Conservation (phyloP, 2,888 invertebrate species). For the Euplexia lucipara region DNA sequence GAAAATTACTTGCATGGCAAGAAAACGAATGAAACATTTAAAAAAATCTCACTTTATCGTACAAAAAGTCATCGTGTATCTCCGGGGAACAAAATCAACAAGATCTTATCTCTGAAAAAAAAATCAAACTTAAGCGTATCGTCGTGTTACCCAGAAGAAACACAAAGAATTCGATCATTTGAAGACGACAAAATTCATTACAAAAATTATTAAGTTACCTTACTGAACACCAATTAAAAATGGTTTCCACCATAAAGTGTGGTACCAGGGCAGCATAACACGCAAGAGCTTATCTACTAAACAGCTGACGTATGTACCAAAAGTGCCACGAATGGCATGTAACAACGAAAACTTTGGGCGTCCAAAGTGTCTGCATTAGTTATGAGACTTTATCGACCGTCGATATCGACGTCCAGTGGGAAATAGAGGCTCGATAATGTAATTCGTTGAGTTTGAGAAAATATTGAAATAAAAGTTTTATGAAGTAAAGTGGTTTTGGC, state of each 20-base stretch:
- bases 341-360: slow-evolving; percentile 42
- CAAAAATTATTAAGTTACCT: slow-evolving; percentile 3
- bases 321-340: slow-evolving; percentile 43
- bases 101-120: too few relatives aligned
- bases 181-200: background rate
- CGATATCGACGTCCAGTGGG: slow-evolving; percentile 49
- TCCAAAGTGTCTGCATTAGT: slow-evolving; percentile 45
- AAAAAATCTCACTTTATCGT: background rate
- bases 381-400: slow-evolving; percentile 51
- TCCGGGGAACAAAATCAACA: too few relatives aligned
- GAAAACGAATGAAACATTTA: slow-evolving; percentile 9
- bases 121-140: too few relatives aligned
- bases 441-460: slow-evolving; percentile 36
- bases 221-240: slow-evolving; percentile 37
- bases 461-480: slow-evolving; percentile 34
- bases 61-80: too few relatives aligned
- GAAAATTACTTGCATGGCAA: slow-evolving; percentile 4
- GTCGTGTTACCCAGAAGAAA: too few relatives aligned
- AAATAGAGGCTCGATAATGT: slow-evolving; percentile 49
- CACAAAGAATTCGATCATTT: too few relatives aligned
- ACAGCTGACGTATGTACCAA: slow-evolving; percentile 44
- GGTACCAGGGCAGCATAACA: slow-evolving; percentile 62
- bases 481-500: background rate
- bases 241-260: slow-evolving; percentile 1
- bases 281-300: slow-evolving; percentile 55